phyloP scores from a whole-genome alignment of 2,888 invertebrate genomes.

The Campoplex capitator region DNA sequence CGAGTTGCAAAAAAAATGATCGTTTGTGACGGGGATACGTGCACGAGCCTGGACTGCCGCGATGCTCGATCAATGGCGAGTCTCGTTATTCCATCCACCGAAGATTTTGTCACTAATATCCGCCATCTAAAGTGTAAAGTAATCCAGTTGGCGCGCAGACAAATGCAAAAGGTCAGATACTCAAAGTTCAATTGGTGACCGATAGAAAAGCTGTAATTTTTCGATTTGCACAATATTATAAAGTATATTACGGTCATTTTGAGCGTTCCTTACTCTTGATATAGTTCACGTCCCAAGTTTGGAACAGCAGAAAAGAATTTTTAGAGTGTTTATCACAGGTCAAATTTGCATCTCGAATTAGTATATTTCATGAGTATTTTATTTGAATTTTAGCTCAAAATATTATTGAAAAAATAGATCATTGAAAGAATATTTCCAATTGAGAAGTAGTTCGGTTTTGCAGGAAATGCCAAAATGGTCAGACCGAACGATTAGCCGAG shows the following conservation, averaged over 20 bases:
- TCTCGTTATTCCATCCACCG: constrained; percentile 50
- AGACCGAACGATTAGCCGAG: background rate
- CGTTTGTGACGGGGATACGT: constrained; percentile 59
- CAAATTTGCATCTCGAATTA: no score
- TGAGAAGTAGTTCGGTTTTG: background rate
- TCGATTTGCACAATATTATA: background rate
- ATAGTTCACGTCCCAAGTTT: no score
- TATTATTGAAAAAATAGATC: no score
- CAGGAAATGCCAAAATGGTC: constrained; percentile 47
- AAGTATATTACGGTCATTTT: background rate
- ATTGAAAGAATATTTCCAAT: background rate
- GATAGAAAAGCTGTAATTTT: constrained; percentile 6
- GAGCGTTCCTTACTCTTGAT: no score
- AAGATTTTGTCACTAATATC: constrained; percentile 73
- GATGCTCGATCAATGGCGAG: constrained; percentile 47
- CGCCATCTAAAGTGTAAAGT: constrained; percentile 77
- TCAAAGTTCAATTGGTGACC: background rate
- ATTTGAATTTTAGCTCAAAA: no score
- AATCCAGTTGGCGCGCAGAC: constrained; percentile 74
- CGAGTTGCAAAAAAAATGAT: constrained; percentile 25
- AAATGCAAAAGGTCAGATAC: constrained; percentile 73
- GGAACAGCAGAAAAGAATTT: no score
- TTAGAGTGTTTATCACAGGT: no score
- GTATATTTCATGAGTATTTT: no score
- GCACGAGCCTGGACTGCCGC: constrained; percentile 41